phyloP scores from a whole-genome alignment of 2,797 vertebrate genomes.

The Todus mexicanus region DNA sequence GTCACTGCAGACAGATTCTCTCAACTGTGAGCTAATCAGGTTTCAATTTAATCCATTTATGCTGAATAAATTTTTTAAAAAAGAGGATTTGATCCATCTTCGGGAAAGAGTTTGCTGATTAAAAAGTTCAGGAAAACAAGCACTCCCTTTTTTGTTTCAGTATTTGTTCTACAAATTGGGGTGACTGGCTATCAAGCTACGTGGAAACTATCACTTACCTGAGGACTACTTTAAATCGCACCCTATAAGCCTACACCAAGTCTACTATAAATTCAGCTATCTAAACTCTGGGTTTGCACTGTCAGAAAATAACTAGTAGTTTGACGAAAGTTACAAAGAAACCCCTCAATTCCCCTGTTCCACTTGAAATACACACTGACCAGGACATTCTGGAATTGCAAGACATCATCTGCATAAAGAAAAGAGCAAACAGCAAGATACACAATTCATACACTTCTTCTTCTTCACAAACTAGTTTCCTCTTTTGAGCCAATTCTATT shows the following conservation, averaged over 20 bases:
- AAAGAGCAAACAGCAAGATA: neutral
- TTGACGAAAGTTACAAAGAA: neutral
- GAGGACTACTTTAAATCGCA: neutral
- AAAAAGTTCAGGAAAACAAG: slow-evolving; percentile 5
- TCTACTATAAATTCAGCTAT: neutral
- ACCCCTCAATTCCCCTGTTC: neutral
- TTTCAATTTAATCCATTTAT: slow-evolving; percentile 45
- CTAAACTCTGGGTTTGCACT: neutral
- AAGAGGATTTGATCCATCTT: slow-evolving; percentile 17
- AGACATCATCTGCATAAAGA: neutral
- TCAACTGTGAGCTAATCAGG: neutral
- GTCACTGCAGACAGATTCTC: neutral
- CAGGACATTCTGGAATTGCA: neutral
- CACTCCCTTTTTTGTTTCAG: neutral
- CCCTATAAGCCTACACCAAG: neutral
- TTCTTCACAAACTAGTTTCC: neutral
- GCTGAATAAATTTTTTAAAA: slow-evolving; percentile 23
- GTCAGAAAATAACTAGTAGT: neutral
- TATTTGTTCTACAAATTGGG: neutral
- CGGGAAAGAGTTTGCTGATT: neutral
- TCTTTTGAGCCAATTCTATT: neutral
- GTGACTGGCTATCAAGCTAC: neutral
- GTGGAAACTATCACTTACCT: neutral
- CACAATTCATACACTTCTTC: neutral
- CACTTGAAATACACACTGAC: neutral